These are phyloP conservation scores for Lagothrix lagotricha DNA, from an alignment of 2,797 vertebrate species.

Conservation along the genomic window DNA sequence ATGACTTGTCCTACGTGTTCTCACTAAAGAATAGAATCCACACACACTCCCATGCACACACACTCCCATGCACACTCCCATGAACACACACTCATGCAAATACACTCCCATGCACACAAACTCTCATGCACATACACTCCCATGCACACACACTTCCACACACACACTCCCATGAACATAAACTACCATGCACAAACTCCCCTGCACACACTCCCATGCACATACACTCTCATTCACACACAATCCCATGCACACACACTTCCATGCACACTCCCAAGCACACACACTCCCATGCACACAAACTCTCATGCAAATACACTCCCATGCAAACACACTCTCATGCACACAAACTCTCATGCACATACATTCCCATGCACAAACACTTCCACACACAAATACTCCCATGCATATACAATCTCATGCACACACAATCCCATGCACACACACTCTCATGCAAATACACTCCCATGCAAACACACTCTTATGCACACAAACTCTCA, in stretches of 20 bases:
- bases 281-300: not conserved
- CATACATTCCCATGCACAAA: no score
- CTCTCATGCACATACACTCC: fast-evolving
- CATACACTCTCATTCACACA: not conserved
- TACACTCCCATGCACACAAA: not conserved
- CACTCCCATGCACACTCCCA: not conserved
- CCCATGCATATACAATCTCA: no score
- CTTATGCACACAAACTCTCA: fast-evolving
- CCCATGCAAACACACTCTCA: no score
- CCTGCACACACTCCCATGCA: fast-evolving
- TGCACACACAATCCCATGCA: fast-evolving
- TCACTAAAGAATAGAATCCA: not conserved
- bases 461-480: fast-evolving
- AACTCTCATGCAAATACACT: no score
- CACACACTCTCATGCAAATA: fast-evolving
- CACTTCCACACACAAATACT: no score
- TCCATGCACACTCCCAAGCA: no score
- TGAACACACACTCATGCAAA: no score
- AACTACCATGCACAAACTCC: not conserved
- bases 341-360: fast-evolving
- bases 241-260: not conserved
- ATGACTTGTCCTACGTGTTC: not conserved
- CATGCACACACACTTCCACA: not conserved
- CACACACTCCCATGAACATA: no score
- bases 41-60: not conserved